These are phyloP conservation scores for Argyra leucocephala DNA, from an alignment of 2,888 invertebrate species.

Conservation along the genomic window DNA sequence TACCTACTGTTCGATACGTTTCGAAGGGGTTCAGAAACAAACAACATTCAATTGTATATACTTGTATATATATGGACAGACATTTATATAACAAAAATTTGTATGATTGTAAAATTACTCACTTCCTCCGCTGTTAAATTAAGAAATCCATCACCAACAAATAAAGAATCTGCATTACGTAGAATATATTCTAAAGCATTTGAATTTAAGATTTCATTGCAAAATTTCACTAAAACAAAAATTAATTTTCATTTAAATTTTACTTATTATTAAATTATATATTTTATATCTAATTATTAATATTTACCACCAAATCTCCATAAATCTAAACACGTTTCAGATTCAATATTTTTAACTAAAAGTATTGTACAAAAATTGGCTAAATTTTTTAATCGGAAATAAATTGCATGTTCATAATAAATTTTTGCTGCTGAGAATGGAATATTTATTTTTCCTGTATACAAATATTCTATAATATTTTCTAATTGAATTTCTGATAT, in stretches of 20 bases:
- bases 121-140: slow-evolving; percentile 9
- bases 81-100: too few relatives aligned
- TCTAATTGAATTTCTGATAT: background rate
- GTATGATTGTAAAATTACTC: background rate
- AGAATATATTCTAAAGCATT: slow-evolving; percentile 7
- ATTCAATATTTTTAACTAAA: background rate
- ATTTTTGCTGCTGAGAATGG: slow-evolving; percentile 8
- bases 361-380: slow-evolving; percentile 9
- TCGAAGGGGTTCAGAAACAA: too few relatives aligned
- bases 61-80: too few relatives aligned
- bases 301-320: slow-evolving; percentile 9
- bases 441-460: slow-evolving; percentile 8
- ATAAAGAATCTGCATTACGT: background rate
- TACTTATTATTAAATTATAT: too few relatives aligned
- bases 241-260: background rate
- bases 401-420: slow-evolving; percentile 10
- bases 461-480: slow-evolving; percentile 12
- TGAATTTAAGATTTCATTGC: background rate
- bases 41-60: too few relatives aligned
- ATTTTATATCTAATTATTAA: too few relatives aligned
- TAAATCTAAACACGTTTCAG: background rate
- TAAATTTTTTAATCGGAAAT: slow-evolving; percentile 11
- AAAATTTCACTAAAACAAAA: slow-evolving; percentile 8
- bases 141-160: background rate
- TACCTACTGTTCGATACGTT: too few relatives aligned